Percentiles rank a stretch among this genome's conserved stretches.
These are phyloP conservation scores for Molossus molossus DNA, from an alignment of 2,797 vertebrate genomes.

Conservation along the genomic window DNA sequence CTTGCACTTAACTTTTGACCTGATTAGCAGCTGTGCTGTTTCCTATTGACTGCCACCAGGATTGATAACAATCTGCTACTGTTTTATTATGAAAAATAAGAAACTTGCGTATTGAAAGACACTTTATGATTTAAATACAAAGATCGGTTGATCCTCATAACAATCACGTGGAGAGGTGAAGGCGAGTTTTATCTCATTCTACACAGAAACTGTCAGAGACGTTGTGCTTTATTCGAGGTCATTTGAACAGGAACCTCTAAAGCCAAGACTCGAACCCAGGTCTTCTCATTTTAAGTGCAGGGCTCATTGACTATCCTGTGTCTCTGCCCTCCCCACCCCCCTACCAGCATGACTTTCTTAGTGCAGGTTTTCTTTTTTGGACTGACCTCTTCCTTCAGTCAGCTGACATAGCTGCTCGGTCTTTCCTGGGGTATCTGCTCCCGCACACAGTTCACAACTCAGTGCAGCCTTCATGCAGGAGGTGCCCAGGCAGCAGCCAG, in stretches of 20 bases:
- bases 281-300: neutral
- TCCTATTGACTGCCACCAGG: neutral
- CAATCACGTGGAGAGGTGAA: neutral
- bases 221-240: neutral
- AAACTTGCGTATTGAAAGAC: constrained; percentile 1
- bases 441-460: neutral
- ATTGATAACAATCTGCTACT: neutral
- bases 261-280: neutral
- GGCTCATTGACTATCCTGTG: neutral
- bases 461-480: neutral
- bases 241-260: neutral
- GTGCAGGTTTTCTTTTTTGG: neutral
- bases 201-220: neutral
- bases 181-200: neutral
- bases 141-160: neutral
- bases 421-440: neutral
- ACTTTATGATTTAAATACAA: neutral
- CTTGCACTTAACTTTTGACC: neutral
- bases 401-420: neutral
- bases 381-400: neutral
- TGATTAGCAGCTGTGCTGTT: neutral
- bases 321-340: neutral
- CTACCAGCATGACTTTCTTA: neutral
- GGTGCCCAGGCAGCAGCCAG: neutral
- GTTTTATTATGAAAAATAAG: constrained; percentile 33